phyloP scores from a whole-genome alignment of 2,113 vertebrate genomes.

The Columbina picui region DNA sequence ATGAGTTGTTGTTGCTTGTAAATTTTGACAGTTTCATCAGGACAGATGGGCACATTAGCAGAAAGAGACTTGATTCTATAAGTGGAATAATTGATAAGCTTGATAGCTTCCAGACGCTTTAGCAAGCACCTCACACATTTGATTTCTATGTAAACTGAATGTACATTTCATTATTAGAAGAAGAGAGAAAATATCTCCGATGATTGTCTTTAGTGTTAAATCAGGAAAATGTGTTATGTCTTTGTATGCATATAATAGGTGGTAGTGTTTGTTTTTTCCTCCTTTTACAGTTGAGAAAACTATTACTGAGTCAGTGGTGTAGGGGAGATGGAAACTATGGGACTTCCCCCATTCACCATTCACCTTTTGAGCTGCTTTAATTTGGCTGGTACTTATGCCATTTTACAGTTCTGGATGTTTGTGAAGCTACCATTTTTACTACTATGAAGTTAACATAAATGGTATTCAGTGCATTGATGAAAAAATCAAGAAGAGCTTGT shows the following conservation, averaged over 20 bases:
- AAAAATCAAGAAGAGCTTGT: not conserved
- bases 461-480: not conserved
- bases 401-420: not conserved
- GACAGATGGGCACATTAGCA: not conserved
- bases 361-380: not conserved
- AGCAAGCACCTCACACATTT: not conserved
- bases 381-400: not conserved
- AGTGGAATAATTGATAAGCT: too few species aligned
- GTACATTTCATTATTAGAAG: not conserved
- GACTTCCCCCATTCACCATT: not conserved
- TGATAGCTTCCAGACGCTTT: not conserved
- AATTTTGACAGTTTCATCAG: not conserved
- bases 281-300: not conserved
- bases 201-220: not conserved
- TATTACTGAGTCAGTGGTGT: not conserved
- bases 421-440: not conserved
- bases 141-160: not conserved
- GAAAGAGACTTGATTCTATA: not conserved
- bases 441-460: not conserved
- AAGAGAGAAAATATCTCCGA: not conserved
- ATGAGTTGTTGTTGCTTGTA: not conserved
- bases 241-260: not conserved
- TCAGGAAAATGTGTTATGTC: not conserved
- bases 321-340: not conserved
- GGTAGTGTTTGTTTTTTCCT: not conserved